These are phyloP conservation scores for Oryzaephilus surinamensis DNA, from an alignment of 1,140 invertebrate genomes.

Conservation along the genomic window DNA sequence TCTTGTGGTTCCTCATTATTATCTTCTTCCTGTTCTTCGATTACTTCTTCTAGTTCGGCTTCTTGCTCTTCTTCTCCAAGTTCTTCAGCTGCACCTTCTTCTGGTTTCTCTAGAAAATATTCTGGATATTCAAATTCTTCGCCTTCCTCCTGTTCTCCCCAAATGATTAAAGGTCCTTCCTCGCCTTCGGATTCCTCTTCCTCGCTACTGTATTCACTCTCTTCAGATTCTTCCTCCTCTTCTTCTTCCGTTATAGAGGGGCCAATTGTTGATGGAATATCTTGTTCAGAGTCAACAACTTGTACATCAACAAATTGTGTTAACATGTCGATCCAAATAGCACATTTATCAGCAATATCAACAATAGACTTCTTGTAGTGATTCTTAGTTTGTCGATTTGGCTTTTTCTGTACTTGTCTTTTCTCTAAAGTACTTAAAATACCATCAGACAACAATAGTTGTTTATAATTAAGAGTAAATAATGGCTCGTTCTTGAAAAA, in stretches of 20 bases:
- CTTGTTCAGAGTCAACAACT: not conserved
- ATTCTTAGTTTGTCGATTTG: not conserved
- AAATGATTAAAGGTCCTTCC: no score
- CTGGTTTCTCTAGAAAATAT: no score
- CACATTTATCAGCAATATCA: constrained; percentile 3
- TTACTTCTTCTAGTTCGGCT: no score
- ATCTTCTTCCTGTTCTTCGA: no score
- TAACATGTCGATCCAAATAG: constrained; percentile 4
- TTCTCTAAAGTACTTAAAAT: constrained; percentile 2
- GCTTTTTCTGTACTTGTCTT: not conserved
- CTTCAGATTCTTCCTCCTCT: not conserved
- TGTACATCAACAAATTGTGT: constrained; percentile 4
- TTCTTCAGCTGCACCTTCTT: no score
- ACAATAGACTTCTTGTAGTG: constrained; percentile 1
- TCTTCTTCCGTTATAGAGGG: not conserved
- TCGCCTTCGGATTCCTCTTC: not conserved
- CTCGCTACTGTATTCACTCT: not conserved
- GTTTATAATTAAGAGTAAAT: constrained; percentile 1
- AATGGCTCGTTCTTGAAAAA: constrained; percentile 3
- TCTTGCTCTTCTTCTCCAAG: no score
- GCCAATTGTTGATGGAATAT: not conserved
- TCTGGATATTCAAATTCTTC: no score
- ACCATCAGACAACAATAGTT: constrained; percentile 5
- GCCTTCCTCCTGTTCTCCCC: no score
- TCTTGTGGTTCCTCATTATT: no score